phyloP scores from a whole-genome alignment of 2,113 vertebrate species.

The Chionomys nivalis region DNA sequence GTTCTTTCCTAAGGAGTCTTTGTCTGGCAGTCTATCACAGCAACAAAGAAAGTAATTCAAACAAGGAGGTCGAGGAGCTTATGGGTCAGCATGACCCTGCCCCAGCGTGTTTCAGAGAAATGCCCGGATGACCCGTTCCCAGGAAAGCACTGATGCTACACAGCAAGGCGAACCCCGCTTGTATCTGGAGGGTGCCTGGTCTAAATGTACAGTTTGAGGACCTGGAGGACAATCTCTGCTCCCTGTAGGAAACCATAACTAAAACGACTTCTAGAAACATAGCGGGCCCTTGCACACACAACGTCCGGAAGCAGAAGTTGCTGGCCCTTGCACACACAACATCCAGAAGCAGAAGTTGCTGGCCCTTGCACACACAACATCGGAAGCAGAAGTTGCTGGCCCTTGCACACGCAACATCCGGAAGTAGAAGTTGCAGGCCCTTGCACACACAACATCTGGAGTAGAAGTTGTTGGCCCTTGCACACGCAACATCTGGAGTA shows the following conservation, averaged over 20 bases:
- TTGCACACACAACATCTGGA: background rate
- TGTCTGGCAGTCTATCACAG: background rate
- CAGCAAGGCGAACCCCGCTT: background rate
- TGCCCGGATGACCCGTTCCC: background rate
- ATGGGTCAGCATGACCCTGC: background rate
- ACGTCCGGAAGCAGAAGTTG: no score
- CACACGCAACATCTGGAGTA: background rate
- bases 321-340: no score
- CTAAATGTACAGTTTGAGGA: background rate
- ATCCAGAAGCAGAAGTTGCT: no score
- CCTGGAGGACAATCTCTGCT: background rate
- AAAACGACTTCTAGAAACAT: background rate
- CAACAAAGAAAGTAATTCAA: background rate
- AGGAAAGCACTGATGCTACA: background rate
- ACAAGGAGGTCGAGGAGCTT: no score
- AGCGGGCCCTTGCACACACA: background rate
- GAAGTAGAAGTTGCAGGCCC: background rate
- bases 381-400: background rate
- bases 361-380: background rate
- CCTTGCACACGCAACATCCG: background rate
- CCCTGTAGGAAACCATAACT: background rate
- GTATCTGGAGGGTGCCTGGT: background rate
- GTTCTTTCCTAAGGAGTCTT: background rate
- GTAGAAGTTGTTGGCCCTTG: background rate
- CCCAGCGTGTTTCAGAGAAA: background rate